These are phyloP conservation scores for Portunus trituberculatus DNA, from an alignment of 1,140 invertebrate species.

Conservation along the genomic window DNA sequence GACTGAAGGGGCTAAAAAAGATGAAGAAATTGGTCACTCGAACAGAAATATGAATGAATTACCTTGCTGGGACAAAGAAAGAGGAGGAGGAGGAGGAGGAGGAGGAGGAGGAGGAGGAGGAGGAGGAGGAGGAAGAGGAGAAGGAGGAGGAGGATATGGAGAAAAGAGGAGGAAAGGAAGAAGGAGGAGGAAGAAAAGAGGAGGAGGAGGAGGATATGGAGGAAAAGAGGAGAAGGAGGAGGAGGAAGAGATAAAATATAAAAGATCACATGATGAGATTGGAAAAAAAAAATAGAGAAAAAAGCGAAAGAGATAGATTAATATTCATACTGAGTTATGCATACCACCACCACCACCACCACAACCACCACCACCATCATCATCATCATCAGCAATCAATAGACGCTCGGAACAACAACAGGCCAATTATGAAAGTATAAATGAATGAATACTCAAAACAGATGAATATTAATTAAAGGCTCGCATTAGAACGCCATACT, in stretches of 20 bases:
- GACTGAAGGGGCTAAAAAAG: too few species aligned
- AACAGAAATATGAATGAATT: neutral
- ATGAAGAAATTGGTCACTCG: neutral
- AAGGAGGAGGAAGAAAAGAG: neutral
- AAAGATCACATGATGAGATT: neutral
- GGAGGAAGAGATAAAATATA: neutral
- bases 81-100: neutral
- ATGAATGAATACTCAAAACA: too few species aligned
- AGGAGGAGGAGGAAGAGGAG: neutral
- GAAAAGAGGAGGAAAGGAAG: neutral
- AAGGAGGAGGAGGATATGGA: neutral
- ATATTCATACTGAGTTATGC: too few species aligned
- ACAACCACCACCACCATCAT: too few species aligned
- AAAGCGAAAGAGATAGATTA: neutral
- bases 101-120: neutral
- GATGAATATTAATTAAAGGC: too few species aligned
- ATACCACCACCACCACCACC: too few species aligned
- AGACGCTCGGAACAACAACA: too few species aligned
- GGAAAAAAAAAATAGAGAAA: neutral
- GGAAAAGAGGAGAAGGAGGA: too few species aligned
- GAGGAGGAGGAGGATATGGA: neutral
- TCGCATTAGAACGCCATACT: too few species aligned
- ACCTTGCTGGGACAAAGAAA: neutral
- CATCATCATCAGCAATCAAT: too few species aligned
- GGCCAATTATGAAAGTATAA: too few species aligned